Base-by-base conservation (phyloP, 2,888 invertebrate genomes). In the Pseudococcus jackbeardsleyi region DNA sequence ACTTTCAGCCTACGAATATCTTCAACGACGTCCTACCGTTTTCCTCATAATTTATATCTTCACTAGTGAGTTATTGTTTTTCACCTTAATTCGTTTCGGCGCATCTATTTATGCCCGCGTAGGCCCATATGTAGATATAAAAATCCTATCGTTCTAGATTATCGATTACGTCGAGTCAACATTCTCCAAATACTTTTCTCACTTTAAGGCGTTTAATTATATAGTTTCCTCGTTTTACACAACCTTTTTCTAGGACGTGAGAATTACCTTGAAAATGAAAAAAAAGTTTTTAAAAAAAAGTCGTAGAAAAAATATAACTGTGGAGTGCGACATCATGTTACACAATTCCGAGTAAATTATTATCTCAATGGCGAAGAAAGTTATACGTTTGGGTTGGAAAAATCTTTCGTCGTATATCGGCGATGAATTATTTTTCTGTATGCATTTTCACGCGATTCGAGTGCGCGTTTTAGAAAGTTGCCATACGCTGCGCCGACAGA, bases 51-150 rank as follows among this genome's bases (percentile, higher is more conserved):
- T 82, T 82, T 82, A 46, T 82, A 46, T 82, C 79, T 46, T 46
- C 79, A 46, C 46, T 82, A 46, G 79, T 82, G 79, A 82, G 46
- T 82, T 82, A 82, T 82, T 82, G 79, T 82, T 82, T 82, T 82
- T 46, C 22, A 46, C 79, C 79, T 82, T 82, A 82, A 82, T 46
- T 42, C 15, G n/a, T 82, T 46, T 19, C 42, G 46, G 79, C 19
- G 77, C 39, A 82, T 82, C 79, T 82, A 82, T 77, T 17, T 77
- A 72, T 15, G 42, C 6, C 6, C 3, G 11, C 46, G 42, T 42
- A 42, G 46, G 46, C 79, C 46, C 79, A 82, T 82, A 82, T 82
- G 46, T 19, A 82, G 77, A 77, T 77, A 39, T 64, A 72, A 68
- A 72, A 72, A 72, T 33, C 72, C 72, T 72, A 22, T 22, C 72